Evolutionary conservation across 1,140 invertebrate genomes (phyloP), one percentile per base, ranked within the genome.

Genomic region (Leptestheria dahalacensis): DNA sequence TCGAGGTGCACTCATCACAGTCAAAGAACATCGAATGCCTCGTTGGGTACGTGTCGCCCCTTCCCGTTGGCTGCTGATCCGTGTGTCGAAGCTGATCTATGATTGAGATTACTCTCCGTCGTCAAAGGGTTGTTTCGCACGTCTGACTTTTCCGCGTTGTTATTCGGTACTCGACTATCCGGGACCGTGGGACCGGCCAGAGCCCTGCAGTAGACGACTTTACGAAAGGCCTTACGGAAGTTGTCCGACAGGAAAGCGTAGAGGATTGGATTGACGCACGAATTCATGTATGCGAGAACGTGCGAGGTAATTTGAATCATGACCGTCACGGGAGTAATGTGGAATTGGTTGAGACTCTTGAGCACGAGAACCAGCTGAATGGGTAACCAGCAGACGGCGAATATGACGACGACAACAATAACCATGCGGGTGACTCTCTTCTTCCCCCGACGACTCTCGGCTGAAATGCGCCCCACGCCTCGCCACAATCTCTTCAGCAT

Each of bases 311-410:
- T 88, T 72, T 91, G 87, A 65, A 89, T 81, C 57, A 81, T 79
- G 52, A 79, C 74, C 65, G 79, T 76, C 25, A 70, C 60, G 6
- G 77, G 70, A 1, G 72, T 77, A 11, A 54, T 54, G 51, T 81
- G 78, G 72, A 87, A 91, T 49, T 77, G 66, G 61, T 82, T 73
- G 24, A 89, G 67, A 12, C 84, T 84, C 70, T 89, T 90, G 56
- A 86, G 75, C 33, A 91, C 79, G 26, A 91, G 77, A 33, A 91
- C 85, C 46, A 89, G 77, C 80, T 85, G 74, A 67, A 97, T 88
- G 1, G 93, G 93, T 65, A 86, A 83, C 94, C 94, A 97, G 73
- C 92, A 96, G 29, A 94, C 75, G 9, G 92, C 91, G 70, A 97
- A 97, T 29, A 92, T 91, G 23, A 90, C 82, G 0, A 96, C 90